A percentile compares a stretch with the other conserved stretches of the same genome.
phyloP scores from a whole-genome alignment of 2,113 vertebrate genomes.

The Mormyrus lacerda region DNA sequence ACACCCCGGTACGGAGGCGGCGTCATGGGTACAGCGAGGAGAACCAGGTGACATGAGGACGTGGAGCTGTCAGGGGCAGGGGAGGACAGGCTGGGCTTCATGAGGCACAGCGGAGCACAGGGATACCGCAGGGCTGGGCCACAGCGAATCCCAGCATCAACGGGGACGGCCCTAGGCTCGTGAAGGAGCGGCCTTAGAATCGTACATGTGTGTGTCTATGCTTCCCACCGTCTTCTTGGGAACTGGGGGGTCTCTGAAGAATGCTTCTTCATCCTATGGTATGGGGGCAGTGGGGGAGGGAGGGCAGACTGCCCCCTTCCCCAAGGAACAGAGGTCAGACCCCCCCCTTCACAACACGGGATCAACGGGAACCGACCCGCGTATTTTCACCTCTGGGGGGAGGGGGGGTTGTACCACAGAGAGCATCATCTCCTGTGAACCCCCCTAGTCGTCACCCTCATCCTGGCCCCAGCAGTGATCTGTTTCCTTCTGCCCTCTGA shows the following conservation, averaged over 20 bases:
- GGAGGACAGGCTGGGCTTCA: not conserved
- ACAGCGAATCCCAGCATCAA: not conserved
- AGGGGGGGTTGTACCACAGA: not conserved
- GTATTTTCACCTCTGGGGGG: not conserved
- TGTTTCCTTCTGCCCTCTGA: not conserved
- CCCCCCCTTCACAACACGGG: not conserved
- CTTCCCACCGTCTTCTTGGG: not conserved
- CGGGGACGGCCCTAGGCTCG: not conserved
- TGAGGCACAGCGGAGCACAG: not conserved
- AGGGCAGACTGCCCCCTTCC: slow-evolving; percentile 49
- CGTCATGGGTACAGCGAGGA: not conserved
- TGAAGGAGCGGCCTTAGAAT: not conserved
- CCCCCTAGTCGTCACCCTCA: not conserved
- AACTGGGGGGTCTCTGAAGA: not conserved
- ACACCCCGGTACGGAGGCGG: not conserved
- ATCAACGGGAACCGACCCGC: not conserved
- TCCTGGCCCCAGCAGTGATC: not conserved
- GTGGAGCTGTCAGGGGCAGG: not conserved
- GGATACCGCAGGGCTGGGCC: not conserved
- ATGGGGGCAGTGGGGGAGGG: slow-evolving; percentile 40
- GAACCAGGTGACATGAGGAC: not conserved
- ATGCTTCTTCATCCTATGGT: not conserved
- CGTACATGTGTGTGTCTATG: not conserved
- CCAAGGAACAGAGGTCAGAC: not conserved
- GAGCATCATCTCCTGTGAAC: not conserved